Base-by-base conservation (phyloP, 2,797 vertebrate genomes). In the Scolopax rusticola region DNA sequence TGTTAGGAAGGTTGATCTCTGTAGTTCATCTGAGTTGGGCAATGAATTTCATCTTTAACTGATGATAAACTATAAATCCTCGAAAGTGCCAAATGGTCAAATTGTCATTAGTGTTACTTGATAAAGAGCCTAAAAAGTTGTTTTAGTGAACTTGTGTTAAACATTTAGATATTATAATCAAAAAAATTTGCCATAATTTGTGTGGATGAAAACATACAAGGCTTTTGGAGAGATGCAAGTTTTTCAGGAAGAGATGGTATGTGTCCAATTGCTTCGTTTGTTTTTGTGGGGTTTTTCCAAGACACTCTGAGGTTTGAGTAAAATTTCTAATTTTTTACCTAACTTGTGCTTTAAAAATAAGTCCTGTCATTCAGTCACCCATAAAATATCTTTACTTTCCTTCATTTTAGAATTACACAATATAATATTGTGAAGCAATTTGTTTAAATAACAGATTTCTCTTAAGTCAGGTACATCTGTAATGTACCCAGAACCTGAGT, bases 31-130 rank as follows among this genome's bases (percentile, higher is more conserved):
- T 83, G 81, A 97, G 78, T 71, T 93, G 91, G 86, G 63, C 82
- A 86, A 69, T 89, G 94, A 97, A 86, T 79, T 91, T 96, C 60
- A 59, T 85, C 78, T 93, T 84, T 89, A 93, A 85, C 78, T 77
- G 81, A 86, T 95, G 90, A 93, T 94, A 97, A 93, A 91, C 84
- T 76, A 94, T 82, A 85, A 75, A 87, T 92, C 60, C 92, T 92
- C 89, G 79, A 77, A 93, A 71, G 79, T 80, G 77, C 38, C 45
- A 78, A 70, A 57, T 76, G 60, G 65, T 67, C 73, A 92, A 43
- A 69, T 90, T 90, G 47, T 45, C 63, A 67, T 90, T 77, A 36
- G 17, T 94, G 32, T 84, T 77, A 77, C 93, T 83, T 84, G 92
- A 91, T 88, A 83, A 61, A 94, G 59, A 63, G 89, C 50, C 69